phyloP scores from a whole-genome alignment of 2,113 vertebrate species.

The Empidonax traillii region DNA sequence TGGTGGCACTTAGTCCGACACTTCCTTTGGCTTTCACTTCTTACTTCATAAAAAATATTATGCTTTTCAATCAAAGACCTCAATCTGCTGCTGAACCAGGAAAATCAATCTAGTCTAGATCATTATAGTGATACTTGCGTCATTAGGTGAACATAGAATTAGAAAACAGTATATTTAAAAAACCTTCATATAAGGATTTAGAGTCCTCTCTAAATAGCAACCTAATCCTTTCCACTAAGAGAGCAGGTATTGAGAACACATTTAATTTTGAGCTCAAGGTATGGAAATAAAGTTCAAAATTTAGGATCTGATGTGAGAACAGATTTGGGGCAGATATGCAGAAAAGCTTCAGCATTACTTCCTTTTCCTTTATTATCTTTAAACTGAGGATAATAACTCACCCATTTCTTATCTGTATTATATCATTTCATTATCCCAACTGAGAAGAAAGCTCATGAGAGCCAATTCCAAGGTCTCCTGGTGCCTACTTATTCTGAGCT shows the following conservation, averaged over 20 bases:
- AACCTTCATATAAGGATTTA: background rate
- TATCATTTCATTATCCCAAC: background rate
- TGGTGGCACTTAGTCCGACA: background rate
- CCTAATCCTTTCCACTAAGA: background rate
- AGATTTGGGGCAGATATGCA: background rate
- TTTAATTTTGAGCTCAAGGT: background rate
- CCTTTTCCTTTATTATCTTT: background rate
- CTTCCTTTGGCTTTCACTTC: background rate
- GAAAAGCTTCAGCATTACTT: background rate
- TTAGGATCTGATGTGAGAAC: background rate
- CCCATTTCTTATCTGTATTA: background rate
- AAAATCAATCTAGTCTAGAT: background rate
- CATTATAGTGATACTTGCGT: background rate
- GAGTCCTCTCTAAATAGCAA: background rate
- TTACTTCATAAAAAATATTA: background rate
- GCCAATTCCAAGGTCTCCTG: background rate
- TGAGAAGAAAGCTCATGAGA: background rate
- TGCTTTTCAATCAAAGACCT: background rate
- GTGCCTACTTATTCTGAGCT: background rate
- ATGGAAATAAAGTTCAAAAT: background rate
- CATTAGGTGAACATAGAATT: background rate
- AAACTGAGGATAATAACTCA: background rate
- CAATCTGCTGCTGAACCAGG: background rate
- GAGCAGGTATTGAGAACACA: background rate
- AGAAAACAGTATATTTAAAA: background rate